phyloP scores from a whole-genome alignment of 1,140 invertebrate species.

The Atta texana region DNA sequence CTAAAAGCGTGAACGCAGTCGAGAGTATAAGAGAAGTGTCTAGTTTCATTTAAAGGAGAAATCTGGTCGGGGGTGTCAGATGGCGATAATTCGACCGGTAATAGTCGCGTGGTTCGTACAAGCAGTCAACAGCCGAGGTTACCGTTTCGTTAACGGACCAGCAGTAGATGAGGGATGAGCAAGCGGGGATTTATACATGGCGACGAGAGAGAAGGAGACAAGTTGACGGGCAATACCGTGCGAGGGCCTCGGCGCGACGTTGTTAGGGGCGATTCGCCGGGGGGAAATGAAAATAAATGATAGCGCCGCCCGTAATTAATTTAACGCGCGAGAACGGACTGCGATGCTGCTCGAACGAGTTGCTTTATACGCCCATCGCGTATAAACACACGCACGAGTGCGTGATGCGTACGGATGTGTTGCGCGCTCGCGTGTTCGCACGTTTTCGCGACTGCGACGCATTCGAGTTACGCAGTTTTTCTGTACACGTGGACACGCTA shows the following conservation, averaged over 20 bases:
- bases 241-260: conserved; percentile 32
- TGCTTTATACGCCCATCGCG: conserved; percentile 70
- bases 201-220: conserved; percentile 19
- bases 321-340: conserved; percentile 82
- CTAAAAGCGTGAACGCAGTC: conserved; percentile 69
- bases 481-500: neutral
- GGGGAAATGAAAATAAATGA: conserved; percentile 85
- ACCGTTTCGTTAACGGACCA: conserved; percentile 60
- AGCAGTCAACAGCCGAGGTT: conserved; percentile 58
- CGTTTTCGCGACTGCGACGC: neutral
- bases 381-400: conserved; percentile 62
- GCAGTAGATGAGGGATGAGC: conserved; percentile 35
- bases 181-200: neutral
- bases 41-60: conserved; percentile 73
- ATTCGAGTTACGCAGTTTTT: conserved; percentile 49
- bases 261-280: conserved; percentile 74
- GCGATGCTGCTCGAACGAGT: conserved; percentile 68
- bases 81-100: conserved; percentile 73
- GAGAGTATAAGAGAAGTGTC: conserved; percentile 68
- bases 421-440: neutral
- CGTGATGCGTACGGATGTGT: neutral
- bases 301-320: conserved; percentile 84
- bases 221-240: conserved; percentile 25
- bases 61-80: conserved; percentile 62
- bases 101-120: conserved; percentile 67